phyloP scores from a whole-genome alignment of 2,113 vertebrate genomes.

The Oplegnathus fasciatus region DNA sequence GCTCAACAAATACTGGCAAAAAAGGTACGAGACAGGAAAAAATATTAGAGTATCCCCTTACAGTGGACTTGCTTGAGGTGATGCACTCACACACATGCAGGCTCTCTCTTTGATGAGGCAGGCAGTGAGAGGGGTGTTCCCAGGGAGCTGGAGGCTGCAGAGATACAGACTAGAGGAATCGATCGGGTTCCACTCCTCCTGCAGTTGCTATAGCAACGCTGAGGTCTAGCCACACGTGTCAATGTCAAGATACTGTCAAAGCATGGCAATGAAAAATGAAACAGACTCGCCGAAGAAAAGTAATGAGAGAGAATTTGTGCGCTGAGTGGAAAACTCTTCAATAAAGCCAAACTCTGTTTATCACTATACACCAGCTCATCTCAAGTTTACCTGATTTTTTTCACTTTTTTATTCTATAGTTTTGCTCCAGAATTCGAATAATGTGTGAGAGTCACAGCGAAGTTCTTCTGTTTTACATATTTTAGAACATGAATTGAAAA shows the following conservation, averaged over 20 bases:
- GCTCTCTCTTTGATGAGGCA: slow-evolving; percentile 67
- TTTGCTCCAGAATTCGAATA: background rate
- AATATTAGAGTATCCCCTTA: background rate
- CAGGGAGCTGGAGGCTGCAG: slow-evolving; percentile 69
- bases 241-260: slow-evolving; percentile 55
- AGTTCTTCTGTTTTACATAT: background rate
- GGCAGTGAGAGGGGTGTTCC: slow-evolving; percentile 75
- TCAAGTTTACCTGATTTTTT: background rate
- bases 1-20: background rate
- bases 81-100: slow-evolving; percentile 7
- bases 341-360: background rate
- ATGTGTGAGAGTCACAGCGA: background rate
- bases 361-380: background rate
- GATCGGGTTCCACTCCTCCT: slow-evolving; percentile 64
- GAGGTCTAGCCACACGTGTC: slow-evolving; percentile 54
- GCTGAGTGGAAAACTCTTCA: background rate
- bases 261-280: slow-evolving; percentile 29
- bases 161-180: slow-evolving; percentile 73
- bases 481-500: background rate
- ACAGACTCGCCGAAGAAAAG: slow-evolving; percentile 26
- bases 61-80: slow-evolving; percentile 50
- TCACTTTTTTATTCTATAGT: background rate
- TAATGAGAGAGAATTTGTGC: background rate
- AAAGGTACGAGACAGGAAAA: background rate
- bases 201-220: slow-evolving; percentile 81